Percentiles rank a stretch among this genome's conserved stretches.
These are phyloP conservation scores for Parambassis ranga DNA, from an alignment of 2,797 vertebrate genomes.

Conservation along the genomic window DNA sequence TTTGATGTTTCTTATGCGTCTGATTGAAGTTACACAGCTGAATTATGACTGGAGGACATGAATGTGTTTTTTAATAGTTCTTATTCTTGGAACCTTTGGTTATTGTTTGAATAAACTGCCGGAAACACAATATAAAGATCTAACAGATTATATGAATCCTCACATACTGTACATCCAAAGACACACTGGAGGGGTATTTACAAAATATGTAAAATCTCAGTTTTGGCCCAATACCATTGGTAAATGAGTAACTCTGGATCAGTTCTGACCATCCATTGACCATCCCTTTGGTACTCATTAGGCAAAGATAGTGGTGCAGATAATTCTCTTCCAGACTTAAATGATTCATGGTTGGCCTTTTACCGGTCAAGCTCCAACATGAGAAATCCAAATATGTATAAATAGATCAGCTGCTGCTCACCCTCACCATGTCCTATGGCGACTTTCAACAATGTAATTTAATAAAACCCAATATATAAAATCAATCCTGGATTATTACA, in stretches of 20 bases:
- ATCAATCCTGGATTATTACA: not conserved
- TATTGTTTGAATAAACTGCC: not conserved
- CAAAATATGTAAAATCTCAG: not conserved
- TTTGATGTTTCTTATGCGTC: not conserved
- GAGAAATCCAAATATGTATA: conserved; percentile 1
- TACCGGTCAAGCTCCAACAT: not conserved
- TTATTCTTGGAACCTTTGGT: not conserved
- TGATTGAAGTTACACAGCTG: not conserved
- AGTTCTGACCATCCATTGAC: not conserved
- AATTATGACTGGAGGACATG: conserved; percentile 6
- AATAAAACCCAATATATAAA: not conserved
- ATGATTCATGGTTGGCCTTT: conserved; percentile 6
- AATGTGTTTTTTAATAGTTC: not conserved
- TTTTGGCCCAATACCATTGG: not conserved
- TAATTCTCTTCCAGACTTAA: conserved; percentile 9
- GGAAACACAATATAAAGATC: not conserved
- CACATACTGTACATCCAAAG: not conserved
- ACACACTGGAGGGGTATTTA: not conserved
- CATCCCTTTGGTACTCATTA: conserved; percentile 14
- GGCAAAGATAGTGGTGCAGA: not conserved
- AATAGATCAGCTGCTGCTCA: not conserved
- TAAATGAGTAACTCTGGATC: not conserved
- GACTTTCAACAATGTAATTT: not conserved
- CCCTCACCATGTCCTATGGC: not conserved
- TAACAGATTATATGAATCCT: not conserved